Evolutionary conservation across 2,113 vertebrate genomes (phyloP).

Genomic region (Crotalus viridis): DNA sequence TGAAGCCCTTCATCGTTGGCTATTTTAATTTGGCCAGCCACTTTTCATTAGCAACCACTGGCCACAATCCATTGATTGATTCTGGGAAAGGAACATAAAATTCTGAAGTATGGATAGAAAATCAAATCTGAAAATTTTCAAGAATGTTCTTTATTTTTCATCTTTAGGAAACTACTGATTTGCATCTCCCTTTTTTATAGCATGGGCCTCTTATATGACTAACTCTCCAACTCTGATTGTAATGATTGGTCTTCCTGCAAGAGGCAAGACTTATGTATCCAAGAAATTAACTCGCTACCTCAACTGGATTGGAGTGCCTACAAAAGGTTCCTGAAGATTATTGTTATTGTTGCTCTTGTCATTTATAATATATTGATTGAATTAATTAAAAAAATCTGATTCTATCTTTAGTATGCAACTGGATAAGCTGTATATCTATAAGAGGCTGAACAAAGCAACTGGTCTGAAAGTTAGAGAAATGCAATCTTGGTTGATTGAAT

Average conservation of each 20-base stretch:
- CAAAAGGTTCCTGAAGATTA: conserved; percentile 81
- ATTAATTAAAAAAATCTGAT: background rate
- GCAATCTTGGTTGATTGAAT: background rate
- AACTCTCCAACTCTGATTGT: conserved; percentile 95
- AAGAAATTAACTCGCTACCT: conserved; percentile 98
- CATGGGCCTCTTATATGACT: conserved; percentile 98
- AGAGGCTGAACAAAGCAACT: background rate
- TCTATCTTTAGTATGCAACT: background rate
- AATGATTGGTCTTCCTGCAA: conserved; percentile 93
- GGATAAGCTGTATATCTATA: background rate
- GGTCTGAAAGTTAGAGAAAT: background rate
- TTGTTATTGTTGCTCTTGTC: background rate
- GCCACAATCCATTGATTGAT: rapidly evolving
- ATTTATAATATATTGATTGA: background rate
- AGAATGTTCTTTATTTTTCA: background rate
- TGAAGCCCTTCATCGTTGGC: background rate
- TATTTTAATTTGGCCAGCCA: background rate
- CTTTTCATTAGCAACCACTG: background rate
- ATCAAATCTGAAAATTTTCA: background rate
- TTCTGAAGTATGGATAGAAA: background rate
- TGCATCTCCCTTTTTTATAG: conserved; percentile 59
- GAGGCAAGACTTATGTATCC: conserved; percentile 93
- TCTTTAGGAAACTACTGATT: background rate
- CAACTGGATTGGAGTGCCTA: conserved; percentile 97
- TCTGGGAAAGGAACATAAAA: rapidly evolving